phyloP scores from a whole-genome alignment of 2,113 vertebrate species.

The Bubo blakistoni region DNA sequence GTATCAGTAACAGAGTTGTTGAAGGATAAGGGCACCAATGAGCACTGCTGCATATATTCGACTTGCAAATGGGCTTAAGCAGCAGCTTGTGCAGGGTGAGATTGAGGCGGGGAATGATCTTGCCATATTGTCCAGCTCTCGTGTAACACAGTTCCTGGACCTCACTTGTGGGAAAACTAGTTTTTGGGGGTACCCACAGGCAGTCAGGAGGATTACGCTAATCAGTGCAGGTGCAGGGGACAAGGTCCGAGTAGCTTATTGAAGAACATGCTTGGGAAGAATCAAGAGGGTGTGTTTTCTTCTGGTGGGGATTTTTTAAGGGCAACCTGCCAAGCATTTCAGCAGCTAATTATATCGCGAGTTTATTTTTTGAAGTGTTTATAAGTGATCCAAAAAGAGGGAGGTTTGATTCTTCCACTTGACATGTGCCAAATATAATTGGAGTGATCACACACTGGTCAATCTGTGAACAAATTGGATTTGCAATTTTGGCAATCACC shows the following conservation, averaged over 20 bases:
- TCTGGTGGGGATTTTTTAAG: constrained; percentile 3
- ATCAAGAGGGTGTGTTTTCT: constrained; percentile 7
- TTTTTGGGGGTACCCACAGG: constrained; percentile 27
- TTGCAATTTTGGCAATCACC: constrained; percentile 39
- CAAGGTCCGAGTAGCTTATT: background rate
- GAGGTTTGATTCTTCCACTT: constrained; percentile 64
- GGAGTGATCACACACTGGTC: constrained; percentile 53
- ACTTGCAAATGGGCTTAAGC: background rate
- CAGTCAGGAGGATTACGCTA: constrained; percentile 19
- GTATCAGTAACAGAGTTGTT: background rate
- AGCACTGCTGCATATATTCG: background rate
- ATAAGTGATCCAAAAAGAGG: constrained; percentile 56
- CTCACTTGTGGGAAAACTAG: constrained; percentile 29
- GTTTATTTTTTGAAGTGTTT: constrained; percentile 70
- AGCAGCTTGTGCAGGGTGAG: background rate
- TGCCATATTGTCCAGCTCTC: background rate
- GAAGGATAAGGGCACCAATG: rapidly evolving
- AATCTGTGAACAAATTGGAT: constrained; percentile 57
- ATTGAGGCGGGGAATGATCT: background rate
- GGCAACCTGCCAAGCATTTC: constrained; percentile 47
- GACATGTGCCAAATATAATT: constrained; percentile 62
- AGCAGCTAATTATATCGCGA: constrained; percentile 51
- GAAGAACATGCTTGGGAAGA: background rate
- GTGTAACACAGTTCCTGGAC: background rate
- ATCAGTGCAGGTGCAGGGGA: constrained; percentile 21